Evolutionary conservation across 2,113 vertebrate species (phyloP).

Genomic region (Hylia prasina): DNA sequence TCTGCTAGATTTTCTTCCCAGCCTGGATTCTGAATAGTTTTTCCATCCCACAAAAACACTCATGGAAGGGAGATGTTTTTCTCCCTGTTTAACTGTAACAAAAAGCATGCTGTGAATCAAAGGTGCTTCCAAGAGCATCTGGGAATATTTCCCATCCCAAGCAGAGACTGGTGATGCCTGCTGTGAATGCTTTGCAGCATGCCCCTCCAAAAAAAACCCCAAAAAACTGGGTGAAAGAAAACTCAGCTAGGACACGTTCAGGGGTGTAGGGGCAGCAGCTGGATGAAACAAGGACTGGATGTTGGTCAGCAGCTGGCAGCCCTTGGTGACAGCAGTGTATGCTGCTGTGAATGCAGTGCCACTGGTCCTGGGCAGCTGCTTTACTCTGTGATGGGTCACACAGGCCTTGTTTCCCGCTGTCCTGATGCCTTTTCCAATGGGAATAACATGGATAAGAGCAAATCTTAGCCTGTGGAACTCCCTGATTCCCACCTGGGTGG

Average conservation of each 20-base stretch:
- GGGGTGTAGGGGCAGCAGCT: neutral
- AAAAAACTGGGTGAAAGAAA: neutral
- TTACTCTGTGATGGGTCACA: neutral
- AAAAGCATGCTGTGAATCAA: neutral
- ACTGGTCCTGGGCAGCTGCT: neutral
- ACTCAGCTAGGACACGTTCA: neutral
- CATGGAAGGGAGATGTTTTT: neutral
- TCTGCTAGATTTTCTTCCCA: neutral
- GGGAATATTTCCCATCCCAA: slow-evolving; percentile 2
- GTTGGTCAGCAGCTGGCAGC: neutral
- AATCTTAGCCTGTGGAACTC: neutral
- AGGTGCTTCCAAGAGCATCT: slow-evolving; percentile 47
- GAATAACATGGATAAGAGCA: neutral
- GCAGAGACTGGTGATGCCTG: neutral
- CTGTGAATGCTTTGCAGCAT: neutral
- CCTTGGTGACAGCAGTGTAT: fast-evolving
- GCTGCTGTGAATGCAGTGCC: neutral
- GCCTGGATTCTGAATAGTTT: neutral
- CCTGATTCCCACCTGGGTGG: neutral
- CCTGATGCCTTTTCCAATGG: neutral
- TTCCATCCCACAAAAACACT: slow-evolving; percentile 22
- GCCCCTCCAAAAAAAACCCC: neutral
- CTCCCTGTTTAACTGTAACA: neutral
- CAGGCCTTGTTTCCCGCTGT: neutral
- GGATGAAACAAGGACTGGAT: neutral